Evolutionary conservation across 2,888 invertebrate genomes (phyloP), one percentile per base, ranked within the genome.

Genomic region (Timandra comae): DNA sequence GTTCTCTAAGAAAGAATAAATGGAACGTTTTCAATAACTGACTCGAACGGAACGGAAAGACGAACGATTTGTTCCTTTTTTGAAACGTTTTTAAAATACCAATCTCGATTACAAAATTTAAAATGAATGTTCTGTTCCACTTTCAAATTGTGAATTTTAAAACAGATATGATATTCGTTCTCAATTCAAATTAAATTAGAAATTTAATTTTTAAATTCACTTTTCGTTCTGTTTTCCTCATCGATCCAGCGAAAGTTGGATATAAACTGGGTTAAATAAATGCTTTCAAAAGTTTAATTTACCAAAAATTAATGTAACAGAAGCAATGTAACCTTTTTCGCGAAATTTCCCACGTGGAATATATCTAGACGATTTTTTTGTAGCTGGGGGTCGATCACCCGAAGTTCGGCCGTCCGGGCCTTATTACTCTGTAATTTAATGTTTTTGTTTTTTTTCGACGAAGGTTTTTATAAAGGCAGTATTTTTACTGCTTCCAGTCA

Each of bases 381-480:
- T 41, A 29, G 52, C 58, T 61, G 44, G 60, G 61, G 78, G 74
- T 80, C 79, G 79, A 79, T 78, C 76, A 73, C 72, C 71, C 64
- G 61, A 63, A 69, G 63, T 73, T 76, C 62, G 46, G 46, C 39
- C 64, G 69, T 67, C 63, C 60, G 56, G 55, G 64, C 62, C 74
- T 81, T 79, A 82, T 82, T 82, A 82, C 78, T 50, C 54, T 55
- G 73, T 81, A 72, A 80, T 79, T 80, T 84, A 78, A 81, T 76
- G 78, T 77, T 75, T 68, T 71, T 62, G 68, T 75, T 77, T 66
- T 66, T 66, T 65, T 69, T 63, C 63, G 64, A 56, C 50, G 52
- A 54, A 59, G 58, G 63, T 69, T 77, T 80, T 73, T 75, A 61
- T 63, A 63, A 63, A 59, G 65, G 48, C 67, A 51, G 57, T 58